These are phyloP conservation scores for Callopanchax toddi DNA, from an alignment of 2,113 vertebrate species.

Conservation along the genomic window DNA sequence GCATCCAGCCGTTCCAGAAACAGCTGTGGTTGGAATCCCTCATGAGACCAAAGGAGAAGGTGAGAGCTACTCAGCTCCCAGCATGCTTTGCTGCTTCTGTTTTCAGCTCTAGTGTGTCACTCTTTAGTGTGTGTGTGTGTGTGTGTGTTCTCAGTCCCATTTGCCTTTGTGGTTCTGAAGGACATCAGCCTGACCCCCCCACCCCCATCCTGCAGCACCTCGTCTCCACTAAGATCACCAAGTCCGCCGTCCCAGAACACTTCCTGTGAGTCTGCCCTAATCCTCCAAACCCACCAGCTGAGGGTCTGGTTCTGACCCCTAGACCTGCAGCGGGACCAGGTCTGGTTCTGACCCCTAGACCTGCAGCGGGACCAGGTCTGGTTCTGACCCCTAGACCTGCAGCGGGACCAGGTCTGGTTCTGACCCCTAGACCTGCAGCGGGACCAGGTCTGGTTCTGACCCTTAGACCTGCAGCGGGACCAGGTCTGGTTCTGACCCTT, in stretches of 20 bases:
- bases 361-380: too few species aligned
- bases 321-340: too few species aligned
- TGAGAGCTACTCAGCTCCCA: constrained; percentile 52
- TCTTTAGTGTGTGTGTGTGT: not conserved
- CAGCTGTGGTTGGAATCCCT: constrained; percentile 88
- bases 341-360: too few species aligned
- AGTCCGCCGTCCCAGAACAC: constrained; percentile 90
- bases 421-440: too few species aligned
- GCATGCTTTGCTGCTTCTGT: not conserved
- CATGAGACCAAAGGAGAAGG: constrained; percentile 94
- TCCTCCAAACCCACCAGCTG: not conserved
- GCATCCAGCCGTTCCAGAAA: constrained; percentile 89
- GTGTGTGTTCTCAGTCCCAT: constrained; percentile 78
- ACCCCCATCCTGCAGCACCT: constrained; percentile 81
- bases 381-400: too few species aligned
- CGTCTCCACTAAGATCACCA: constrained; percentile 88
- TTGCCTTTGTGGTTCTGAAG: constrained; percentile 90
- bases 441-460: too few species aligned
- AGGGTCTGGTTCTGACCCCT: not conserved
- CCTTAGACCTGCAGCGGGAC: too few species aligned
- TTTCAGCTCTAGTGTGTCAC: not conserved
- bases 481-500: too few species aligned
- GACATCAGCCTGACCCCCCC: constrained; percentile 55
- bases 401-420: too few species aligned
- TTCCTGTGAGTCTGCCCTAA: constrained; percentile 79